These are phyloP conservation scores for Chloroclystis v-ata DNA, from an alignment of 2,888 invertebrate genomes.

Conservation along the genomic window DNA sequence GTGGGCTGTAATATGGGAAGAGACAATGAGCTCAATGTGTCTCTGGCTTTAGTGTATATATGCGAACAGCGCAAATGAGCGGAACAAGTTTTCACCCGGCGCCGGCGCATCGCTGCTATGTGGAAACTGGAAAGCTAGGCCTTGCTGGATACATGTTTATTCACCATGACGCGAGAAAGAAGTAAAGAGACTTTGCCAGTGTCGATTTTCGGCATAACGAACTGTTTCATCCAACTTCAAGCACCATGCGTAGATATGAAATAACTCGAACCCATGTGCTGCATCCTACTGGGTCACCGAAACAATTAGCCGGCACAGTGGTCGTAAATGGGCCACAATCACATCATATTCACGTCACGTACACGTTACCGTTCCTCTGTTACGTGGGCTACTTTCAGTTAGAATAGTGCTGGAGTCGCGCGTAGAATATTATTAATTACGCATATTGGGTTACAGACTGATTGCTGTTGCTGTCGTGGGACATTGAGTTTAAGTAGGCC, in stretches of 20 bases:
- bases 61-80: conserved; percentile 32
- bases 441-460: conserved; percentile 44
- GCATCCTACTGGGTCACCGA: conserved; percentile 33
- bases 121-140: conserved; percentile 9
- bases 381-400: conserved; percentile 75
- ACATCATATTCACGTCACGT: conserved; percentile 74
- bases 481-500: not conserved
- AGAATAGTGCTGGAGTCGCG: conserved; percentile 63
- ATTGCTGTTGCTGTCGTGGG: conserved; percentile 30
- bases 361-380: conserved; percentile 73
- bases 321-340: conserved; percentile 56
- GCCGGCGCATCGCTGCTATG: conserved; percentile 35
- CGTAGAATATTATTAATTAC: conserved; percentile 71
- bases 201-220: no score
- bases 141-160: conserved; percentile 33
- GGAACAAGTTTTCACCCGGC: conserved; percentile 55
- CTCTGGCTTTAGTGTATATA: conserved; percentile 27
- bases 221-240: no score
- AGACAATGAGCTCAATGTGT: no score
- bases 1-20: no score
- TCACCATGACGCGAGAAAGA: not conserved
- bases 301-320: conserved; percentile 53
- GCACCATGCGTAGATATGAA: no score
- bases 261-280: not conserved
- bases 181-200: not conserved